Conservation (phyloP, 2,113 vertebrate species). For the Amblyopsis rosae region DNA sequence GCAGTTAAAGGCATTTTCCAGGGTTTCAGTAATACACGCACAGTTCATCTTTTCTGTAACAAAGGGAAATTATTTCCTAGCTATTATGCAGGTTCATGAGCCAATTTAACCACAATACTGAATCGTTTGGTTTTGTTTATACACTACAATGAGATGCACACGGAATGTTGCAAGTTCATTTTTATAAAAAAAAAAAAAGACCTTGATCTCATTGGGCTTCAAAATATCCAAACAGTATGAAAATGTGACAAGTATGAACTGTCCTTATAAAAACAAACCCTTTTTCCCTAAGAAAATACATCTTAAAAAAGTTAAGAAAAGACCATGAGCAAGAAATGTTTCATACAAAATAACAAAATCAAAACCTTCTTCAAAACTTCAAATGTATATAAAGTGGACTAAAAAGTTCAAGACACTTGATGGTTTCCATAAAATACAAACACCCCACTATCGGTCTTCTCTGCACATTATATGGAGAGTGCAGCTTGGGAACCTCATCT, state of each 20-base stretch:
- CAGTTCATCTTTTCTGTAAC: constrained; percentile 49
- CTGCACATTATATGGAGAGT: constrained; percentile 30
- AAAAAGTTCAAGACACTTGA: constrained; percentile 79
- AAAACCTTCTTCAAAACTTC: constrained; percentile 67
- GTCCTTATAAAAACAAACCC: constrained; percentile 68
- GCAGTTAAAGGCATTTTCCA: constrained; percentile 79
- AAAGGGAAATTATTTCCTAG: constrained; percentile 44
- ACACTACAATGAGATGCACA: constrained; percentile 57
- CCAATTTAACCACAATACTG: constrained; percentile 43
- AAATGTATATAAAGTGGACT: constrained; percentile 72
- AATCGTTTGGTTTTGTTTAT: constrained; percentile 50
- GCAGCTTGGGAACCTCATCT: constrained; percentile 52
- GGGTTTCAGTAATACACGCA: constrained; percentile 68
- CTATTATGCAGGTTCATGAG: constrained; percentile 3
- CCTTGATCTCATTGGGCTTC: constrained; percentile 64
- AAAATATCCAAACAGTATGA: constrained; percentile 49
- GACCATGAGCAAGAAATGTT: constrained; percentile 64
- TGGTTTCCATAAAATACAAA: constrained; percentile 70
- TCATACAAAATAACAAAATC: constrained; percentile 45
- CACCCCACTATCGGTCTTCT: constrained; percentile 45
- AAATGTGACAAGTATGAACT: constrained; percentile 55
- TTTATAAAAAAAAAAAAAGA: constrained; percentile 48
- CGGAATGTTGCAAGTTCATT: constrained; percentile 72
- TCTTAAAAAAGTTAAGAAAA: constrained; percentile 64
- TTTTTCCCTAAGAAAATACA: constrained; percentile 72